These are phyloP conservation scores for Nasonia longicornis DNA, from an alignment of 1,140 invertebrate species.

Conservation along the genomic window DNA sequence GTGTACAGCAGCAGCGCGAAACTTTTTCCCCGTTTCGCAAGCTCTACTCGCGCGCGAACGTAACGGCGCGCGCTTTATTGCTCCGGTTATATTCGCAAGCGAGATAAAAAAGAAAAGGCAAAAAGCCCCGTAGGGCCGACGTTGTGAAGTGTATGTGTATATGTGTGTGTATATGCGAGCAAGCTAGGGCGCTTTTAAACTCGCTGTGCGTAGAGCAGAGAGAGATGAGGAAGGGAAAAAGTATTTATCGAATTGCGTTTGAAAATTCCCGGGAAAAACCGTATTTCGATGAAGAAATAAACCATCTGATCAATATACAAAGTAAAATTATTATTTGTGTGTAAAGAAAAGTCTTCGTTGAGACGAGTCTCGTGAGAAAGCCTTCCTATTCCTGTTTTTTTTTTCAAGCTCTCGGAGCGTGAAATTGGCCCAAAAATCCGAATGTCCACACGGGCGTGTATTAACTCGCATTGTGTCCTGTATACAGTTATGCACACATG, in stretches of 20 bases:
- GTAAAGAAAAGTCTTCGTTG: too few relatives aligned
- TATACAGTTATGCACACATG: background rate
- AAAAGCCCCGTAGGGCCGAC: background rate
- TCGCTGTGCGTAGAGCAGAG: too few relatives aligned
- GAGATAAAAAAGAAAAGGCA: background rate
- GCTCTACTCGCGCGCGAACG: background rate
- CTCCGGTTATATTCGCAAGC: background rate
- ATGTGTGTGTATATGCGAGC: too few relatives aligned
- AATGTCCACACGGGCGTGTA: background rate
- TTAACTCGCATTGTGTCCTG: background rate
- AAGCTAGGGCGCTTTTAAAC: too few relatives aligned
- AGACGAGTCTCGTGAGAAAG: constrained; percentile 29
- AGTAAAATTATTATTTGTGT: too few relatives aligned
- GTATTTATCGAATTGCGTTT: background rate
- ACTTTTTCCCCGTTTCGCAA: constrained; percentile 2
- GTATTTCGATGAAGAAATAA: too few relatives aligned
- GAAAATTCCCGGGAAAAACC: background rate
- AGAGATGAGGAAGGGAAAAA: too few relatives aligned
- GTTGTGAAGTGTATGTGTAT: too few relatives aligned
- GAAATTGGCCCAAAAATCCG: constrained; percentile 33
- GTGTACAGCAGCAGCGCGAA: background rate
- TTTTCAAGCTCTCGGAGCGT: background rate
- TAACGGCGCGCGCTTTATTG: background rate
- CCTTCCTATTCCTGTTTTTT: constrained; percentile 13
- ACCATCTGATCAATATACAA: too few relatives aligned